phyloP scores from a whole-genome alignment of 2,888 invertebrate genomes.

The Rhamphomyia laevipes region DNA sequence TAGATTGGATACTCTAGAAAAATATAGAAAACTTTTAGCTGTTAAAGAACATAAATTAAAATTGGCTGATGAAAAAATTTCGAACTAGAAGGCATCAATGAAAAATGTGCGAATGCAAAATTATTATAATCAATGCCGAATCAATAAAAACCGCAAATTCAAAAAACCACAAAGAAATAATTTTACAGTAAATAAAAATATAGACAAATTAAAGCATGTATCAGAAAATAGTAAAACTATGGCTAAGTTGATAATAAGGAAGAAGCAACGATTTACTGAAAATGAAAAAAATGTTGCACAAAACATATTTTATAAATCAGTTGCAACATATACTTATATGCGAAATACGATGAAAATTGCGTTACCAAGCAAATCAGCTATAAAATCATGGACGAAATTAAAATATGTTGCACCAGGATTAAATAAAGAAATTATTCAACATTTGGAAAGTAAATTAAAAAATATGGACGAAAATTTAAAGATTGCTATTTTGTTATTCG shows the following conservation, averaged over 20 bases:
- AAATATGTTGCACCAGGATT: not conserved
- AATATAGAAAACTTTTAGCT: not conserved
- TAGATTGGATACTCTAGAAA: not conserved
- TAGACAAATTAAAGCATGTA: not conserved
- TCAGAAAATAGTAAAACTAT: not conserved
- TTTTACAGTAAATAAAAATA: not conserved
- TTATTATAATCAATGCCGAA: not conserved
- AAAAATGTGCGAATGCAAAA: not conserved
- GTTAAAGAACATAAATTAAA: not conserved
- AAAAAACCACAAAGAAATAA: not conserved
- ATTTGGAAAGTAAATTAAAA: not conserved
- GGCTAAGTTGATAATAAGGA: not conserved
- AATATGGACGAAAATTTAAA: not conserved
- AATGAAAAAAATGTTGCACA: not conserved
- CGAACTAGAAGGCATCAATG: not conserved
- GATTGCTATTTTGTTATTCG: not conserved
- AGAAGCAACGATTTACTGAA: not conserved
- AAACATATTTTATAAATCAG: not conserved
- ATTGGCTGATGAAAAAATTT: not conserved
- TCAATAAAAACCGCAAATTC: not conserved
- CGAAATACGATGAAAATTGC: not conserved
- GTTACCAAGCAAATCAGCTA: not conserved
- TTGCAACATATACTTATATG: not conserved
- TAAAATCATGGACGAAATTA: not conserved
- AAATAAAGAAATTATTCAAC: not conserved